These are phyloP conservation scores for Euphysa ruthae DNA, from an alignment of 30 jellyfish, hydroid and myxozoan species.

Conservation along the genomic window DNA sequence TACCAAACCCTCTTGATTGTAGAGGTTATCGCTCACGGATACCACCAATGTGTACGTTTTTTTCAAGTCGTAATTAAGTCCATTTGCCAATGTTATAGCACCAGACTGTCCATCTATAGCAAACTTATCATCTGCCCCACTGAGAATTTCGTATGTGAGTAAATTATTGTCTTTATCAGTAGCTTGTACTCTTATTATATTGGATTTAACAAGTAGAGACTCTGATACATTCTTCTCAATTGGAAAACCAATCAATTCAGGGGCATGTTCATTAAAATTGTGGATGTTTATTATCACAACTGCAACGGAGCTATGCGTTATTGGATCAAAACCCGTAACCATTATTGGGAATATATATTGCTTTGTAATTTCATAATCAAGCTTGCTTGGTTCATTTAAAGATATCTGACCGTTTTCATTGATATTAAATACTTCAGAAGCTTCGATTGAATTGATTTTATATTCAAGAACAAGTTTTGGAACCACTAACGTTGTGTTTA, in stretches of 20 bases:
- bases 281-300: conserved; percentile 44
- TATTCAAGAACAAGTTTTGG: background rate
- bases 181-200: conserved; percentile 41
- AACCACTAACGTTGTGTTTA: background rate
- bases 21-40: conserved; percentile 50
- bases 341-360: conserved; percentile 31
- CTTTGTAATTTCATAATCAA: conserved; percentile 43
- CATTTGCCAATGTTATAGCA: conserved; percentile 18
- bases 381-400: background rate
- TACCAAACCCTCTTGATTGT: conserved; percentile 25
- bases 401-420: background rate
- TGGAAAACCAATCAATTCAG: conserved; percentile 46
- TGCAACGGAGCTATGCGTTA: conserved; percentile 34
- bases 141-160: conserved; percentile 32
- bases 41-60: conserved; percentile 23
- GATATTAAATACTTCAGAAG: background rate
- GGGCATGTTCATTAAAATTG: conserved; percentile 64
- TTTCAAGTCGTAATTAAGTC: conserved; percentile 39
- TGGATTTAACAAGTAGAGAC: conserved; percentile 30
- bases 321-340: conserved; percentile 50
- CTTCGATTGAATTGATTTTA: background rate
- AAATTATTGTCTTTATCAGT: conserved; percentile 52
- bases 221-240: conserved; percentile 44
- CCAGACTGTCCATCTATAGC: conserved; percentile 42
- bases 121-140: conserved; percentile 56